These are phyloP conservation scores for Mesorhabditis spiculigera DNA, from an alignment of 2,888 invertebrate genomes.

Conservation along the genomic window DNA sequence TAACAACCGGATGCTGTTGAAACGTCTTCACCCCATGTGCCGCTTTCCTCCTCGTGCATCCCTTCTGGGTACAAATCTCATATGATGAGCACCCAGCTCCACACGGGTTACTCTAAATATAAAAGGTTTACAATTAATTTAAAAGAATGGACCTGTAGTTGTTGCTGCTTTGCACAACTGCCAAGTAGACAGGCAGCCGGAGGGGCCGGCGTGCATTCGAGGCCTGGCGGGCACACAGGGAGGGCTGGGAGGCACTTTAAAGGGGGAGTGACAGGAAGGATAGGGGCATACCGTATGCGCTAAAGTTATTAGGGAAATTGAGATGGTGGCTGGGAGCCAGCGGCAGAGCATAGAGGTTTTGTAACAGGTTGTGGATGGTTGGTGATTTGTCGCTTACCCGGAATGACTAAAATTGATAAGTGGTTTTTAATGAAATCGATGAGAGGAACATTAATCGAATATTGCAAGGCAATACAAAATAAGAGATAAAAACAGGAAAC, in stretches of 20 bases:
- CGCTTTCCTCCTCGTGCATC: neutral
- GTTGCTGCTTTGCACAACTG: conserved; percentile 4
- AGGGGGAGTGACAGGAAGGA: neutral
- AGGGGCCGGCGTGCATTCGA: neutral
- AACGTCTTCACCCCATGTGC: neutral
- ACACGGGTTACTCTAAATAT: neutral
- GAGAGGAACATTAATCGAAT: too few relatives aligned
- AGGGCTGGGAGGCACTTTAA: neutral
- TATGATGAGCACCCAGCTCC: neutral
- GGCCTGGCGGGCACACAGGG: neutral
- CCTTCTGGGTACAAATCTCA: neutral
- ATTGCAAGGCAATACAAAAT: too few relatives aligned
- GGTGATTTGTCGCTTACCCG: too few relatives aligned
- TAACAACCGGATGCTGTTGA: neutral
- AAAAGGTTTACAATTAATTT: neutral
- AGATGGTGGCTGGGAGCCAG: too few relatives aligned
- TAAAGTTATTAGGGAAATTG: too few relatives aligned
- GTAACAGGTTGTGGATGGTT: too few relatives aligned
- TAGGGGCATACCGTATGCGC: too few relatives aligned
- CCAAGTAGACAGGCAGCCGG: neutral
- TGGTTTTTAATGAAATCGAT: too few relatives aligned
- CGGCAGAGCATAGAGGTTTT: too few relatives aligned
- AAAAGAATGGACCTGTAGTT: neutral
- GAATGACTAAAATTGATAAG: too few relatives aligned
- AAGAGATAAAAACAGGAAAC: too few relatives aligned